Evolutionary conservation across 2,113 vertebrate species (phyloP).

Genomic region (Onychostoma macrolepis): DNA sequence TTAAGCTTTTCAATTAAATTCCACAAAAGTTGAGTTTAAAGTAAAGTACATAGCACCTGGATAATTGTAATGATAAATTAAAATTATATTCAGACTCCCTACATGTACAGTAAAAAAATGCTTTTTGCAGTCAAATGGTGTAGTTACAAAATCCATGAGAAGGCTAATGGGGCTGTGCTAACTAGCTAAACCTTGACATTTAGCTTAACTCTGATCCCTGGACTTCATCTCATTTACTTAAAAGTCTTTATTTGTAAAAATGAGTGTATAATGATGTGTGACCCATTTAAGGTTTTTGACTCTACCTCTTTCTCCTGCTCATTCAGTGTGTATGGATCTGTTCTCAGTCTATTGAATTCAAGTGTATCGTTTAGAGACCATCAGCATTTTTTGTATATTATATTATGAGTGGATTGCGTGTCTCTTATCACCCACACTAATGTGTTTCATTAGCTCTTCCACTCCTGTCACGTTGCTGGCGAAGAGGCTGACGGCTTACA

Average conservation of each 20-base stretch:
- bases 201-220: not conserved
- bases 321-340: not conserved
- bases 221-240: not conserved
- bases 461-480: not conserved
- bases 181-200: not conserved
- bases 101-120: not conserved
- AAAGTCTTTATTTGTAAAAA: not conserved
- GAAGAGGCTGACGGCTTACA: not conserved
- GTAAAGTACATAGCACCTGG: not conserved
- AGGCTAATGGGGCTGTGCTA: too few species aligned
- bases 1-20: too few species aligned
- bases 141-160: not conserved
- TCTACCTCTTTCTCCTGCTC: not conserved
- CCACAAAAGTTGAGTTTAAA: not conserved
- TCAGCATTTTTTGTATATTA: not conserved
- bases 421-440: slow-evolving; percentile 10
- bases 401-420: slow-evolving; percentile 2
- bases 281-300: not conserved
- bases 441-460: slow-evolving; percentile 12
- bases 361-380: not conserved
- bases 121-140: not conserved
- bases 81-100: not conserved
- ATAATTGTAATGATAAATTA: not conserved
- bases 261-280: not conserved
- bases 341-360: not conserved